Evolutionary conservation across 1,140 invertebrate genomes (phyloP).

Genomic region (Oryctes rhinoceros): DNA sequence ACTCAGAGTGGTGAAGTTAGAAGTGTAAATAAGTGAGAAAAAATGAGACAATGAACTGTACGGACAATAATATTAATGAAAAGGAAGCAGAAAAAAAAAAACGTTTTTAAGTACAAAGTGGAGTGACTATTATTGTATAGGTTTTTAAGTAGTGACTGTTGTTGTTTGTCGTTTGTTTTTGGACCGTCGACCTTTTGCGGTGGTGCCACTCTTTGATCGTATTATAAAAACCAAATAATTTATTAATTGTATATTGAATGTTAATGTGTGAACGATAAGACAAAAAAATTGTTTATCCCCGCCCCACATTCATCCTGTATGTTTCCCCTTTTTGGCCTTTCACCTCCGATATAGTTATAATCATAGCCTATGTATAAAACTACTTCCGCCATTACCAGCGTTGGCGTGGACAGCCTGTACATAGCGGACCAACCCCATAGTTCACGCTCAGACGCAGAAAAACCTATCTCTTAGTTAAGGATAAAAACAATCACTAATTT

Average conservation of each 20-base stretch:
- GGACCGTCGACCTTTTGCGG: constrained; percentile 15
- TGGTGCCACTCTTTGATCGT: constrained; percentile 63
- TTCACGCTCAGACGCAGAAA: constrained; percentile 5
- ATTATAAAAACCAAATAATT: constrained; percentile 73
- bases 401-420: constrained; percentile 53
- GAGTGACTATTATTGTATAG: constrained; percentile 46
- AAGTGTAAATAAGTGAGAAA: constrained; percentile 62
- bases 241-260: constrained; percentile 64
- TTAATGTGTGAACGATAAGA: constrained; percentile 46
- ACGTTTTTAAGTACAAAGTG: constrained; percentile 57
- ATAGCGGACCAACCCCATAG: constrained; percentile 59
- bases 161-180: constrained; percentile 36
- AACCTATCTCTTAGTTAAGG: constrained; percentile 52
- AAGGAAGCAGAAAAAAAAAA: constrained; percentile 16
- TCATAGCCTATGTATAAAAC: constrained; percentile 49
- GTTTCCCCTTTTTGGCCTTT: neutral
- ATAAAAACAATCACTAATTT: constrained; percentile 61
- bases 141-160: constrained; percentile 34
- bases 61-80: constrained; percentile 30
- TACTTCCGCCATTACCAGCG: constrained; percentile 58
- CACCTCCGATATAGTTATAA: constrained; percentile 24
- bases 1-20: constrained; percentile 66
- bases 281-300: constrained; percentile 41
- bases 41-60: constrained; percentile 13
- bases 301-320: constrained; percentile 10